phyloP scores from a whole-genome alignment of 2,888 invertebrate genomes.

The Keiferia lycopersicella region DNA sequence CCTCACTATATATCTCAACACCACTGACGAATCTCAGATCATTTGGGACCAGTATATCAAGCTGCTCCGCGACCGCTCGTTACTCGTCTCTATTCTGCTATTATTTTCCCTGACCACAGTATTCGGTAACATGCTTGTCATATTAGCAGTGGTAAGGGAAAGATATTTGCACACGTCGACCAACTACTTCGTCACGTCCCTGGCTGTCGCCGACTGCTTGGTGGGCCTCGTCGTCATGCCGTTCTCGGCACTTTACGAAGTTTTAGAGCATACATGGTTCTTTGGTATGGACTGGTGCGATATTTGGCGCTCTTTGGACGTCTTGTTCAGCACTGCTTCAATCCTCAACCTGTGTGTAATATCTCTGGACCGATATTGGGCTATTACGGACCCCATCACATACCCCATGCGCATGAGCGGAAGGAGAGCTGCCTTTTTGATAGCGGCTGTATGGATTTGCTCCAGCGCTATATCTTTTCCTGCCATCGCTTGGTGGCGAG shows the following conservation, averaged over 20 bases:
- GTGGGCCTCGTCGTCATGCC: constrained; percentile 99
- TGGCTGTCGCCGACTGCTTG: constrained; percentile 97
- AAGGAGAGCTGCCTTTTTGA: constrained; percentile 91
- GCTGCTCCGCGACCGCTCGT: constrained; percentile 84
- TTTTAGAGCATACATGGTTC: constrained; percentile 94
- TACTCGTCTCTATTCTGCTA: constrained; percentile 90
- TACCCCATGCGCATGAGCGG: constrained; percentile 98
- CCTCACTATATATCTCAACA: constrained; percentile 38
- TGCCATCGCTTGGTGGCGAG: constrained; percentile 98
- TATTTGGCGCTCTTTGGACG: constrained; percentile 98
- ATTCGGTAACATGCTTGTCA: constrained; percentile 96
- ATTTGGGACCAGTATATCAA: constrained; percentile 74
- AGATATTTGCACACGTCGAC: constrained; percentile 97
- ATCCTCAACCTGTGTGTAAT: constrained; percentile 99
- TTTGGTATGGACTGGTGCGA: constrained; percentile 98
- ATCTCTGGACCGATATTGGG: constrained; percentile 98
- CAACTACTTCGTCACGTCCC: constrained; percentile 97
- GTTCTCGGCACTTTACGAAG: constrained; percentile 95
- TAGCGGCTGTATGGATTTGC: constrained; percentile 97
- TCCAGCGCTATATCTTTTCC: constrained; percentile 99
- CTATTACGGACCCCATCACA: constrained; percentile 98
- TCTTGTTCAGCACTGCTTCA: constrained; percentile 97
- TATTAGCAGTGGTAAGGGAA: constrained; percentile 95
- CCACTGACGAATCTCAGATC: constrained; percentile 49
- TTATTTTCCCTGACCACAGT: constrained; percentile 96